Conservation (phyloP, 2,797 vertebrate species). For the Numenius phaeopus region DNA sequence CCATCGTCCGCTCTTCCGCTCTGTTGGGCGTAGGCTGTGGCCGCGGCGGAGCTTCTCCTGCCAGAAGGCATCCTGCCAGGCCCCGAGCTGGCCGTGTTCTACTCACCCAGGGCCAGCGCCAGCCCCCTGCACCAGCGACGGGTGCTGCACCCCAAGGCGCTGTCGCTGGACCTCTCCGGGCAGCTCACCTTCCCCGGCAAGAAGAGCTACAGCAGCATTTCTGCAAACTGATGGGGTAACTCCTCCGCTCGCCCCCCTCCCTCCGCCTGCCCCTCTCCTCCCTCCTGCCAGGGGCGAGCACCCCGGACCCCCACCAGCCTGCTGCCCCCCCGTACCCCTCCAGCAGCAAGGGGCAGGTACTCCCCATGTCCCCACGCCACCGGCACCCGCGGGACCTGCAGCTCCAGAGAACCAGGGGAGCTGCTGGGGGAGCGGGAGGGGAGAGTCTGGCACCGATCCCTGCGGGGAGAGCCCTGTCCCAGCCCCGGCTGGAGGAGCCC, state of each 20-base stretch:
- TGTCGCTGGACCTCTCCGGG: conserved; percentile 70
- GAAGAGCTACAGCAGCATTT: conserved; percentile 78
- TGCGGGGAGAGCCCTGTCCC: background rate
- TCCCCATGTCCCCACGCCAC: accelerated
- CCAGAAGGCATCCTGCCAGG: conserved; percentile 79
- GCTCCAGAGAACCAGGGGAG: background rate
- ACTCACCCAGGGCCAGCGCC: conserved; percentile 81
- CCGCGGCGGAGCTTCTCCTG: conserved; percentile 57
- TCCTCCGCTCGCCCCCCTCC: conserved; percentile 15
- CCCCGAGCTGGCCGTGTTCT: conserved; percentile 80
- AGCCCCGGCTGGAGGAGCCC: background rate
- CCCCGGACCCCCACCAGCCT: background rate
- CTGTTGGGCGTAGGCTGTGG: too few relatives aligned
- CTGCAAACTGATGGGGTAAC: conserved; percentile 65
- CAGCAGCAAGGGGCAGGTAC: accelerated
- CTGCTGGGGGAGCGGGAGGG: background rate
- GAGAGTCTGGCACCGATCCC: background rate
- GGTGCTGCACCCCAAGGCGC: conserved; percentile 77
- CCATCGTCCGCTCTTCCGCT: too few relatives aligned
- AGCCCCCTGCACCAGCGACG: conserved; percentile 85
- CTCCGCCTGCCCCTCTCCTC: background rate
- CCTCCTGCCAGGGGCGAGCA: background rate
- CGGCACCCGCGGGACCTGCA: background rate
- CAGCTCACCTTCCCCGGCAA: conserved; percentile 86
- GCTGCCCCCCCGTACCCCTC: accelerated